Evolutionary conservation across 2,888 invertebrate genomes (phyloP).

Genomic region (Parascotia fuliginaria): DNA sequence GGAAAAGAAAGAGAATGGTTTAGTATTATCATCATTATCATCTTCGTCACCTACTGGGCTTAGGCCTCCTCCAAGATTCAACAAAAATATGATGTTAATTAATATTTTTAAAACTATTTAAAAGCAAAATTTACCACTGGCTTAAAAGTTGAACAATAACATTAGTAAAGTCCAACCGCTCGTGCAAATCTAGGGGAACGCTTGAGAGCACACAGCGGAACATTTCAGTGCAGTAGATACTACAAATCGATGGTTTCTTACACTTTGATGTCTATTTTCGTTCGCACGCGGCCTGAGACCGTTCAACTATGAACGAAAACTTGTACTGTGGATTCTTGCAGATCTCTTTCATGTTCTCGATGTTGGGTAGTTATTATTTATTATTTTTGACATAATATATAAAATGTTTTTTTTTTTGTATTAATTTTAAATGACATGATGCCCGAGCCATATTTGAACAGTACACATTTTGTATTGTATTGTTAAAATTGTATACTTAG

Average conservation of each 20-base stretch:
- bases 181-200: background rate
- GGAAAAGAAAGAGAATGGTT: no score
- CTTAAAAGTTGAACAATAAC: constrained; percentile 1
- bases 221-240: constrained; percentile 30
- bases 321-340: background rate
- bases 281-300: constrained; percentile 6
- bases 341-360: background rate
- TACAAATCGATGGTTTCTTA: constrained; percentile 30
- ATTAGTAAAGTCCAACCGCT: constrained; percentile 1
- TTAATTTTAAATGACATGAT: no score
- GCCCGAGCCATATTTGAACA: no score
- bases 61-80: no score
- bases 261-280: constrained; percentile 38
- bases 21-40: no score
- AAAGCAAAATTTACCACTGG: background rate
- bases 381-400: no score
- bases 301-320: constrained; percentile 16
- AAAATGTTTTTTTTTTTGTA: no score
- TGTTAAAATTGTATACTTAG: no score
- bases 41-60: no score
- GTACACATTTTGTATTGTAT: no score
- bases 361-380: background rate
- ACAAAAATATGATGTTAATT: no score
- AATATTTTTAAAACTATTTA: no score
- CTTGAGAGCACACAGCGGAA: constrained; percentile 6